Evolutionary conservation across 2,888 invertebrate species (phyloP).

Genomic region (Panorpa germanica): DNA sequence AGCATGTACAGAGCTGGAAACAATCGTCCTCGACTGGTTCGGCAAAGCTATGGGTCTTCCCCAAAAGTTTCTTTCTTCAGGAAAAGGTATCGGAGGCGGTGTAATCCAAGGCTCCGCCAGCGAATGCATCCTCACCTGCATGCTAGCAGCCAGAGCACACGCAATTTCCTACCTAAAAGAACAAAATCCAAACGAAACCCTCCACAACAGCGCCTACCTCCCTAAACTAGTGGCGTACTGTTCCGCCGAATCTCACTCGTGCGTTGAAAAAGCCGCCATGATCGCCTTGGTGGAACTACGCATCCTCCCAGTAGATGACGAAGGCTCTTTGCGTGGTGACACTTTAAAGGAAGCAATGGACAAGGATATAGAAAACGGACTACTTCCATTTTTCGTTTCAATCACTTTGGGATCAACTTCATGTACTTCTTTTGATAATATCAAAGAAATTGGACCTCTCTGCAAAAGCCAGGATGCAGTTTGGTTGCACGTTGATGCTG

Average conservation of each 20-base stretch:
- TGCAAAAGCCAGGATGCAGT: constrained; percentile 36
- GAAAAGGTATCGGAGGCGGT: constrained; percentile 44
- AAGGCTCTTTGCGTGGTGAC: constrained; percentile 41
- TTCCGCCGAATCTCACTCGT: constrained; percentile 54
- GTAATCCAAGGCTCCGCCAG: constrained; percentile 71
- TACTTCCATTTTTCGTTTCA: constrained; percentile 69
- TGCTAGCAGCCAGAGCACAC: constrained; percentile 55
- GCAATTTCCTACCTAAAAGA: constrained; percentile 48
- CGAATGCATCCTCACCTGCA: constrained; percentile 59
- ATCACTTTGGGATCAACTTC: constrained; percentile 71
- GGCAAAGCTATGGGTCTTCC: constrained; percentile 60
- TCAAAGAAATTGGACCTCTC: constrained; percentile 58
- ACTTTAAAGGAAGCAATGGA: constrained; percentile 40
- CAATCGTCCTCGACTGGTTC: constrained; percentile 67
- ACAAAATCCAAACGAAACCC: constrained; percentile 23
- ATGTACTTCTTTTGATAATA: constrained; percentile 66
- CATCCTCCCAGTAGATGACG: constrained; percentile 50
- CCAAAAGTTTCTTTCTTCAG: constrained; percentile 37
- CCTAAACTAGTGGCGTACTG: constrained; percentile 61
- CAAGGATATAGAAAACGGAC: constrained; percentile 52
- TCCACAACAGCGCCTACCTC: constrained; percentile 47
- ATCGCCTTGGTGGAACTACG: constrained; percentile 53
- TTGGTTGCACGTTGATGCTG: constrained; percentile 82
- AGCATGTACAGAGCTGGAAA: constrained; percentile 71
- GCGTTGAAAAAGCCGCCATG: constrained; percentile 62